A percentile compares a stretch with the other conserved stretches of the same genome.
phyloP scores from a whole-genome alignment of 2,797 vertebrate genomes.

The Diplodus puntazzo region DNA sequence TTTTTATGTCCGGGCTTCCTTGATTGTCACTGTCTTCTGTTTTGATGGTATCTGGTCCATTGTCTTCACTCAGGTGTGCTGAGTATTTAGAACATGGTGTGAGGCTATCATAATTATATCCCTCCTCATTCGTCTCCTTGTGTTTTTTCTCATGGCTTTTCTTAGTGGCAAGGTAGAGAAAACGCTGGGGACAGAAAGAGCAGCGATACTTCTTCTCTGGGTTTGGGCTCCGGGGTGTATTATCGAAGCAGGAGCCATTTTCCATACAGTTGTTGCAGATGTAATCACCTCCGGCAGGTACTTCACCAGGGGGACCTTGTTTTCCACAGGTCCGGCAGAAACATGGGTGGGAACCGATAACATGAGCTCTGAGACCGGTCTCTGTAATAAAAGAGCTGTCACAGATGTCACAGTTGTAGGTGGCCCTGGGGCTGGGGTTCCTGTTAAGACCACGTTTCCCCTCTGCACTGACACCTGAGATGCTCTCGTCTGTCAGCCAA shows the following conservation, averaged over 20 bases:
- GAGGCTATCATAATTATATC: slow-evolving; percentile 88
- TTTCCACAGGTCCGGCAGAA: slow-evolving; percentile 96
- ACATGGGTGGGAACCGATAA: slow-evolving; percentile 91
- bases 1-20: slow-evolving; percentile 58
- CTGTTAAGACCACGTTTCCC: slow-evolving; percentile 80
- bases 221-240: slow-evolving; percentile 90
- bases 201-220: slow-evolving; percentile 96
- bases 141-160: slow-evolving; percentile 97
- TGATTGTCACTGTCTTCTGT: slow-evolving; percentile 81
- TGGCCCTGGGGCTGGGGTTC: slow-evolving; percentile 86
- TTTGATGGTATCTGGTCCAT: slow-evolving; percentile 90
- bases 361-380: slow-evolving; percentile 93
- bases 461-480: slow-evolving; percentile 75
- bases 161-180: slow-evolving; percentile 97
- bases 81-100: slow-evolving; percentile 91
- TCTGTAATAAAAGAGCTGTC: slow-evolving; percentile 93
- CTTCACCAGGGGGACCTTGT: slow-evolving; percentile 92
- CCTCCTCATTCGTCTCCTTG: slow-evolving; percentile 87
- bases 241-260: slow-evolving; percentile 94
- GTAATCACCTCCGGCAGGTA: slow-evolving; percentile 90
- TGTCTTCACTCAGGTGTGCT: slow-evolving; percentile 87
- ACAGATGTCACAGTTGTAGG: slow-evolving; percentile 92
- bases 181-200: slow-evolving; percentile 96
- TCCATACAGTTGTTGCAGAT: slow-evolving; percentile 95
- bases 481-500: slow-evolving; percentile 72